Evolutionary conservation across 2,113 vertebrate genomes (phyloP), one percentile per base, ranked within the genome.

Genomic region (Fregetta grallaria): DNA sequence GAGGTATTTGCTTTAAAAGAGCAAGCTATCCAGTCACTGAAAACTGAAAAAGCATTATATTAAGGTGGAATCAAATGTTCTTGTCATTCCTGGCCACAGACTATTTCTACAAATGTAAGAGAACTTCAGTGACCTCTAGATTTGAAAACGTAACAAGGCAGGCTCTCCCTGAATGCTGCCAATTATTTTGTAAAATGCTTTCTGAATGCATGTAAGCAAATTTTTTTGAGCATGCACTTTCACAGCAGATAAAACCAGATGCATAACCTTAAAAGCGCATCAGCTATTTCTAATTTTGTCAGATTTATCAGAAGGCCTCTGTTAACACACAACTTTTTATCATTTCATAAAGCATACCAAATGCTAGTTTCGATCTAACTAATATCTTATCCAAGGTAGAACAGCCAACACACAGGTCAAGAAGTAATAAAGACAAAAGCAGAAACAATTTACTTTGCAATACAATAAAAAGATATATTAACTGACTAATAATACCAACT

Each of bases 1-100:
- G 71, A 94, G 71, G 73, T 53, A 91, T 70, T 88, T 77, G 42
- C 82, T 85, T 88, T 67, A 85, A 93, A 83, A 86, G 84, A 87
- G 15, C 59, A 53, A 63, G 40, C 36, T 36, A 87, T 66, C 86
- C 90, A 95, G 73, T 42, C 88, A 81, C n/a, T 56, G 71, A 75
- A 84, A 76, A 88, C 58, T 85, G 63, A 47, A 47, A 62, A n/a
- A 68, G 47, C 30, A 25, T 55, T 88, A 75, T 11, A 29, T 55
- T 44, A 78, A 59, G 27, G 30, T 55, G 49, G 59, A 93, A 47
- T 90, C 38, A 89, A 90, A 65, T 44, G 75, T 40, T 84, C 76
- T 63, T 68, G 44, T 56, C 67, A 61, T 66, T 68, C 32, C 23
- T 50, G 36, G 49, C 32, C 53, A 30, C 55, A 78, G 22, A 30